phyloP scores from a whole-genome alignment of 2,797 vertebrate genomes.

The Otolemur crassicaudatus region DNA sequence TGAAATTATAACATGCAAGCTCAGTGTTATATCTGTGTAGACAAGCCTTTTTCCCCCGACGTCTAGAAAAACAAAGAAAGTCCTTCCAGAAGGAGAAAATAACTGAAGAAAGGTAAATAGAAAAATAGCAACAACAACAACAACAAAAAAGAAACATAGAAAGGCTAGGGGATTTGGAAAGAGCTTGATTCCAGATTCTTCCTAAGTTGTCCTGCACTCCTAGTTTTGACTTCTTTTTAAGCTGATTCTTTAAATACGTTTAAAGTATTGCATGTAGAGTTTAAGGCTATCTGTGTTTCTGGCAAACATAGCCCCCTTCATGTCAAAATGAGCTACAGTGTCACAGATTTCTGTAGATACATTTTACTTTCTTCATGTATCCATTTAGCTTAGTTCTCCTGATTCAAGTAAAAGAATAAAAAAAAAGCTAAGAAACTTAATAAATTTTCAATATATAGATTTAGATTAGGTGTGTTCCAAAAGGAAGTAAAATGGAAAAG shows the following conservation, averaged over 20 bases:
- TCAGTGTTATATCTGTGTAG: not conserved
- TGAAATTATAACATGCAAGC: not conserved
- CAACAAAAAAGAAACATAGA: not conserved
- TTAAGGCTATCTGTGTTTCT: not conserved
- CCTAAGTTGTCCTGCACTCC: not conserved
- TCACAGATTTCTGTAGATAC: not conserved
- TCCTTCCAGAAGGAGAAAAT: not conserved
- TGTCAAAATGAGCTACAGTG: not conserved
- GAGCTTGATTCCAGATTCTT: not conserved
- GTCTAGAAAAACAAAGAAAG: not conserved
- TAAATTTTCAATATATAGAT: not conserved
- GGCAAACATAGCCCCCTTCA: not conserved
- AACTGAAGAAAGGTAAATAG: not conserved
- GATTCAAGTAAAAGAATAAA: not conserved
- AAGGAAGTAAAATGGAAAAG: not conserved
- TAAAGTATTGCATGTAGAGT: not conserved
- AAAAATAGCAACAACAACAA: not conserved
- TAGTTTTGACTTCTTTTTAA: not conserved
- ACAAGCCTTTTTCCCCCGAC: not conserved
- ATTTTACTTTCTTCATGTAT: not conserved
- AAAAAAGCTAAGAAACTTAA: not conserved
- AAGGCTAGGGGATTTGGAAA: not conserved
- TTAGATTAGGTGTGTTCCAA: not conserved
- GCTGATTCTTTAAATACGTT: not conserved
- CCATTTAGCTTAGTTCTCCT: not conserved